Evolutionary conservation across 2,113 vertebrate species (phyloP).

Genomic region (Hiodon alosoides): DNA sequence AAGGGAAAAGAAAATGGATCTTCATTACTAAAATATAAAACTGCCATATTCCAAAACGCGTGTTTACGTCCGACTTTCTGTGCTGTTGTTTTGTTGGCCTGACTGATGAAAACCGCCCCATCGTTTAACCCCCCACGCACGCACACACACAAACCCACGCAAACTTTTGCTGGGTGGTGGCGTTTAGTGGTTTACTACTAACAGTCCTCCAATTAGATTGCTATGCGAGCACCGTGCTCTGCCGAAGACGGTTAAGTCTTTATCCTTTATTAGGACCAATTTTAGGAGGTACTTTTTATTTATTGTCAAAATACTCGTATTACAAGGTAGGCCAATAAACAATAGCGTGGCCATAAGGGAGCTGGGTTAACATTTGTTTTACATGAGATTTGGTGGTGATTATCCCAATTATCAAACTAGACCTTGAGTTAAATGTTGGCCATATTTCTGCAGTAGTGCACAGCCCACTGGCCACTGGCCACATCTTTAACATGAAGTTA

Average conservation of each 20-base stretch:
- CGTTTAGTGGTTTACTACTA: conserved; percentile 8
- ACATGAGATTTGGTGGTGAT: conserved; percentile 22
- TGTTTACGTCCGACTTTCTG: neutral
- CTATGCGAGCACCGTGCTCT: neutral
- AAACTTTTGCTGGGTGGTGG: conserved; percentile 18
- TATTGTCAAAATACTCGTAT: conserved; percentile 33
- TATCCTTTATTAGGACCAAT: conserved; percentile 22
- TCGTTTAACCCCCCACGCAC: neutral
- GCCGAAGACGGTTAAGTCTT: conserved; percentile 2
- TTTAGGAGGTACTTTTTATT: conserved; percentile 30
- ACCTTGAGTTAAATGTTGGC: neutral
- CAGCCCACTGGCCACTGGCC: too few relatives aligned
- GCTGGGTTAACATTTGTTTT: conserved; percentile 26
- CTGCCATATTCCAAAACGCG: neutral
- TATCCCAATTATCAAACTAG: conserved; percentile 20
- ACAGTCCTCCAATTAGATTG: conserved; percentile 16
- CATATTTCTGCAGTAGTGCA: neutral
- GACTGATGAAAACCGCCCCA: neutral
- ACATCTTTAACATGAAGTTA: too few relatives aligned
- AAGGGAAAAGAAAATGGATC: conserved; percentile 5
- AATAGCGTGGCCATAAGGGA: conserved; percentile 21
- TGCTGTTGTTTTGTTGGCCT: neutral
- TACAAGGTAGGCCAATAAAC: conserved; percentile 39
- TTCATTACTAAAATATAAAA: conserved; percentile 7
- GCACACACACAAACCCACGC: neutral